A percentile compares a stretch with the other conserved stretches of the same genome.
These are phyloP conservation scores for Tachysurus fulvidraco DNA, from an alignment of 2,113 vertebrate genomes.

Conservation along the genomic window DNA sequence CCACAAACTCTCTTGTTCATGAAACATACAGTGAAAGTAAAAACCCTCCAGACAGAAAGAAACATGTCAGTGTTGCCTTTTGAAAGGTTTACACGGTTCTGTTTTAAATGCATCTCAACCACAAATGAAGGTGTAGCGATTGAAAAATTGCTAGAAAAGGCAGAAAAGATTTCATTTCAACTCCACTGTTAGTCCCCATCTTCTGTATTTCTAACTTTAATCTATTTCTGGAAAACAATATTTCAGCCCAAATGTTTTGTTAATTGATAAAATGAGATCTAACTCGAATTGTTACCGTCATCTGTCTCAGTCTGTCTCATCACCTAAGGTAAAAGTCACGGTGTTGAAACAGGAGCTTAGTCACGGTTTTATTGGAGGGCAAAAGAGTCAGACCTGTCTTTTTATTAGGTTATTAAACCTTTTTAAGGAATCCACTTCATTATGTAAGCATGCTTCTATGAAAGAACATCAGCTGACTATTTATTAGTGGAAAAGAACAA, in stretches of 20 bases:
- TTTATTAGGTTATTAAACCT: not conserved
- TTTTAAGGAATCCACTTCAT: not conserved
- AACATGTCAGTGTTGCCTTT: not conserved
- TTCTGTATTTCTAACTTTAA: not conserved
- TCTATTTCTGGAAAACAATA: not conserved
- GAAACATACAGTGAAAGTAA: not conserved
- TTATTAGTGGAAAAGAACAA: not conserved
- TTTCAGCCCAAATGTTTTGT: not conserved
- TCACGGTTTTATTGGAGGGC: not conserved
- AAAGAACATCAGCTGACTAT: not conserved
- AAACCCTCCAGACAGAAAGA: not conserved
- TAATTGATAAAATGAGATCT: not conserved
- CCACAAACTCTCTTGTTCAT: not conserved
- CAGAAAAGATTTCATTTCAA: not conserved
- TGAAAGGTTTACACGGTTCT: not conserved
- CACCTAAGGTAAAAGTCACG: not conserved
- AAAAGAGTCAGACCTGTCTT: not conserved
- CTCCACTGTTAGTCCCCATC: not conserved
- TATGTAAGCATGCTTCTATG: not conserved
- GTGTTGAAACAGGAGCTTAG: not conserved
- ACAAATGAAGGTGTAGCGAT: not conserved
- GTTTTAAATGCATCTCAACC: not conserved
- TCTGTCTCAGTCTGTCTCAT: not conserved
- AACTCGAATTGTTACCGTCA: not conserved
- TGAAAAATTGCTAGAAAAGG: not conserved